These are phyloP conservation scores for Caenorhabditis doughertyi DNA, from an alignment of 2,888 invertebrate species.

Conservation along the genomic window DNA sequence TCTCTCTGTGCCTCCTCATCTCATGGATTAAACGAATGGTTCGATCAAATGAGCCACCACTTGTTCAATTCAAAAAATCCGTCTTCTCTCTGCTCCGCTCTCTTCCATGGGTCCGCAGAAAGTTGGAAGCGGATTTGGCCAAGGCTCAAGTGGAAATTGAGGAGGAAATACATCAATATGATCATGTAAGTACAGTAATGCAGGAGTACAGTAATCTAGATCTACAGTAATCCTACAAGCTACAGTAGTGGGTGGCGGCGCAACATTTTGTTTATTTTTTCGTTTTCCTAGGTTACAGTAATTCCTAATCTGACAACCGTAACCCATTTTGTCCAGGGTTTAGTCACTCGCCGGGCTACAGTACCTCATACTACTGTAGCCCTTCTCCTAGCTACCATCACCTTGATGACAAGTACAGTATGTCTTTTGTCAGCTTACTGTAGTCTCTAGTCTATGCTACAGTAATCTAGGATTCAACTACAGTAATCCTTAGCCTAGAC, in stretches of 20 bases:
- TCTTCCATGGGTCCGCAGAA: conserved; percentile 68
- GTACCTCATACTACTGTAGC: not conserved
- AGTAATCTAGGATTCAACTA: too few relatives aligned
- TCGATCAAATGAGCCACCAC: conserved; percentile 48
- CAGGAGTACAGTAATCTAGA: not conserved
- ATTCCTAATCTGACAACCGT: too few relatives aligned
- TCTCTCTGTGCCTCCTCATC: conserved; percentile 63
- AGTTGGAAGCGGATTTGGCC: conserved; percentile 65
- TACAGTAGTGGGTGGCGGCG: too few relatives aligned
- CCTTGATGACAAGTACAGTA: too few relatives aligned
- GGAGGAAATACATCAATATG: conserved; percentile 72
- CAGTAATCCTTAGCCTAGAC: too few relatives aligned
- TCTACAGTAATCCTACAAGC: not conserved
- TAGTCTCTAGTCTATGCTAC: too few relatives aligned
- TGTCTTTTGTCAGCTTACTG: too few relatives aligned
- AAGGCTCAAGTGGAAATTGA: conserved; percentile 69
- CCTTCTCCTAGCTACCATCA: not conserved
- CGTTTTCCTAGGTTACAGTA: too few relatives aligned
- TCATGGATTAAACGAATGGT: conserved; percentile 56
- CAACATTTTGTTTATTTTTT: too few relatives aligned
- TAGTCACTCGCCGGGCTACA: too few relatives aligned
- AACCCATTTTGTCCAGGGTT: too few relatives aligned
- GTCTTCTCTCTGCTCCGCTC: conserved; percentile 50
- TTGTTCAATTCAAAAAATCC: conserved; percentile 52
- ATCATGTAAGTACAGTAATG: conserved; percentile 58